A percentile compares a stretch with the other conserved stretches of the same genome.
Evolutionary conservation across 1,140 invertebrate species (phyloP).

Genomic region (Atta colombica): DNA sequence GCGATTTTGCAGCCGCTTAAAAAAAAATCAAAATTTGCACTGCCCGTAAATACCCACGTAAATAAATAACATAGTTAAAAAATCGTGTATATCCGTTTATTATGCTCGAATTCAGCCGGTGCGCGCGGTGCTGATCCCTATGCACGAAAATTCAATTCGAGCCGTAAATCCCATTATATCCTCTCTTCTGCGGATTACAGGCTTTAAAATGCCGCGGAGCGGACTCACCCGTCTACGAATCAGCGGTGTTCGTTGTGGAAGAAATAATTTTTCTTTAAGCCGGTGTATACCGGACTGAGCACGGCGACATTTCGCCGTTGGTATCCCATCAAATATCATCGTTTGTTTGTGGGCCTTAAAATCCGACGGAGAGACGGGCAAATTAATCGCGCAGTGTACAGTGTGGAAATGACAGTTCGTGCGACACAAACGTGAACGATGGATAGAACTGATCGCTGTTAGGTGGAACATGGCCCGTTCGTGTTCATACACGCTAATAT

Average conservation of each 20-base stretch:
- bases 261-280: slow-evolving; percentile 45
- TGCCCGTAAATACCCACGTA: slow-evolving; percentile 1
- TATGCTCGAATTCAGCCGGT: slow-evolving; percentile 27
- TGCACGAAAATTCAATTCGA: slow-evolving; percentile 49
- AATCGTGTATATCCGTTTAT: slow-evolving; percentile 31
- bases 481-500: slow-evolving; percentile 13
- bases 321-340: not conserved
- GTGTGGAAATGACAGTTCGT: slow-evolving; percentile 45
- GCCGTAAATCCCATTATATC: slow-evolving; percentile 45
- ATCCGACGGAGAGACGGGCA: not conserved
- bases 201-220: slow-evolving; percentile 44
- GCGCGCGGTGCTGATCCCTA: slow-evolving; percentile 12
- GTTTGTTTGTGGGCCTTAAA: slow-evolving; percentile 31
- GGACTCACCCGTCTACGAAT: slow-evolving; percentile 29
- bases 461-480: slow-evolving; percentile 18
- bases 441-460: slow-evolving; percentile 25
- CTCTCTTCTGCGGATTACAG: slow-evolving; percentile 42
- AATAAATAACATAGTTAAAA: slow-evolving; percentile 41
- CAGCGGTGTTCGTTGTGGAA: slow-evolving; percentile 8
- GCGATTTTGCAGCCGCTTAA: not conserved
- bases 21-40: slow-evolving; percentile 22
- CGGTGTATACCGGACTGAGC: not conserved
- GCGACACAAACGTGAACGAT: slow-evolving; percentile 38
- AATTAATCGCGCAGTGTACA: slow-evolving; percentile 23
- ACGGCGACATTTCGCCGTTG: slow-evolving; percentile 3